Percentiles rank a stretch among this genome's conserved stretches.
Conservation (phyloP, 2,113 vertebrate genomes). For the Upupa epops region DNA sequence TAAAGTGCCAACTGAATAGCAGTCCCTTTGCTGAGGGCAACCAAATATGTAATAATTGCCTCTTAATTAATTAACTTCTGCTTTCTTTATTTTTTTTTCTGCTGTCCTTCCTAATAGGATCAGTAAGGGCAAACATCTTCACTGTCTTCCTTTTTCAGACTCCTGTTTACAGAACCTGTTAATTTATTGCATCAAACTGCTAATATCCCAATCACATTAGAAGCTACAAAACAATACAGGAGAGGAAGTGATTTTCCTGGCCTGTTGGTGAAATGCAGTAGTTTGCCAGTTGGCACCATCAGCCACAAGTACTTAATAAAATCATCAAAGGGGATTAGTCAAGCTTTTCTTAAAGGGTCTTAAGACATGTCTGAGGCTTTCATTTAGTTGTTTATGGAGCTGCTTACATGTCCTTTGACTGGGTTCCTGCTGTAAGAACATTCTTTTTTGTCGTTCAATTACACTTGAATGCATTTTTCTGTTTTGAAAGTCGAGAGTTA, state of each 20-base stretch:
- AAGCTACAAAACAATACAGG: conserved; percentile 40
- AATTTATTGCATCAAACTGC: conserved; percentile 79
- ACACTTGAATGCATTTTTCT: conserved; percentile 50
- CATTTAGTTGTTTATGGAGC: conserved; percentile 62
- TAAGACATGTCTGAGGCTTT: conserved; percentile 65
- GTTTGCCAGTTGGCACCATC: conserved; percentile 77
- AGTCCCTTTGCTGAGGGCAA: conserved; percentile 1
- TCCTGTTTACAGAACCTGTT: conserved; percentile 74
- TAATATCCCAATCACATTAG: conserved; percentile 74
- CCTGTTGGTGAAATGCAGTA: conserved; percentile 55
- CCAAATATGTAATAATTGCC: neutral
- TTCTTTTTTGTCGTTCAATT: conserved; percentile 29
- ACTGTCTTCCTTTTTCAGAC: conserved; percentile 63
- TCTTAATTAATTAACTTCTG: conserved; percentile 35
- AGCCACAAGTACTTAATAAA: conserved; percentile 81
- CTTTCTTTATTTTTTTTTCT: neutral
- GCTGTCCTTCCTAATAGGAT: conserved; percentile 9
- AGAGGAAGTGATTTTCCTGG: conserved; percentile 72
- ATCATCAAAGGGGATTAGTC: conserved; percentile 83
- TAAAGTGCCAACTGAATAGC: conserved; percentile 6
- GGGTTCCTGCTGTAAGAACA: conserved; percentile 26
- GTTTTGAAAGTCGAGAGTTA: conserved; percentile 15
- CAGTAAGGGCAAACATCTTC: neutral
- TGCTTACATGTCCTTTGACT: conserved; percentile 46
- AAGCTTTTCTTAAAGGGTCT: conserved; percentile 75